Evolutionary conservation across 2,797 vertebrate species (phyloP).

Genomic region (Emys orbicularis): DNA sequence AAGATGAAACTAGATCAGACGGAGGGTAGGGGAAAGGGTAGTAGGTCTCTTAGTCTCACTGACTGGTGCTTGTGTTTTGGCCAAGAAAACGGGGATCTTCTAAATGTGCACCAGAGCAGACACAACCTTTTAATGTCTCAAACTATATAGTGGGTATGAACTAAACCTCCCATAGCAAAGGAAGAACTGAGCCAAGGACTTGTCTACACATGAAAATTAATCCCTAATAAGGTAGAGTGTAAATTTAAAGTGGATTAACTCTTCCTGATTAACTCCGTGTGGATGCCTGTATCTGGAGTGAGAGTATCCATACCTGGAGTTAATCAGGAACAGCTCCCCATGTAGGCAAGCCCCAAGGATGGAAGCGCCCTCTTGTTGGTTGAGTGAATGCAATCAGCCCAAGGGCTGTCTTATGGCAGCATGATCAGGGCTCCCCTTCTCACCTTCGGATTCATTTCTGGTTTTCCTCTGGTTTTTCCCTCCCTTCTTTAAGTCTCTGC

Average conservation of each 20-base stretch:
- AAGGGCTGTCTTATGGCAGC: background rate
- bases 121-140: background rate
- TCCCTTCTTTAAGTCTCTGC: constrained; percentile 29
- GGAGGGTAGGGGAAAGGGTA: background rate
- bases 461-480: background rate
- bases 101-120: background rate
- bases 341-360: background rate
- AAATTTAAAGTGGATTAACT: background rate
- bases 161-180: background rate
- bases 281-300: background rate
- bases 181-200: background rate
- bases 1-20: background rate
- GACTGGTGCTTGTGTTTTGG: background rate
- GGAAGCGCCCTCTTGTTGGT: background rate
- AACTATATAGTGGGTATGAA: background rate
- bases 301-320: background rate
- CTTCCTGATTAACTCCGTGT: background rate
- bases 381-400: no score
- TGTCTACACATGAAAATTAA: background rate
- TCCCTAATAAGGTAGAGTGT: background rate
- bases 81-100: background rate
- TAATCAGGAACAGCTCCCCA: background rate
- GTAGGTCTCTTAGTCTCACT: background rate
- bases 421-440: fast-evolving
- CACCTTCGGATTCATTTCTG: fast-evolving